phyloP scores from a whole-genome alignment of 2,113 vertebrate genomes.

The Calcarius ornatus region DNA sequence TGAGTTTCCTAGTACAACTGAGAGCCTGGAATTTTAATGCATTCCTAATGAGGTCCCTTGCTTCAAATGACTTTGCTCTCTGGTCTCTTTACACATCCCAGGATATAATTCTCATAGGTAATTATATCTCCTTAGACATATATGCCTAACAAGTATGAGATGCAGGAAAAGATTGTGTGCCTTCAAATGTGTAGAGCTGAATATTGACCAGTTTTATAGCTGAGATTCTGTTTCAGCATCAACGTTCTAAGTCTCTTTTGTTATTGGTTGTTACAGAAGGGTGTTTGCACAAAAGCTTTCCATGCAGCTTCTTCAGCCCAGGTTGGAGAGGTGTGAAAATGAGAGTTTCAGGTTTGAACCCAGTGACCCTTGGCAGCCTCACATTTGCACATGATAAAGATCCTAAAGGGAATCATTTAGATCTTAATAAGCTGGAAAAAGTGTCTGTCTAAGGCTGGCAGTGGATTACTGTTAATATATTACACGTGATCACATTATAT shows the following conservation, averaged over 20 bases:
- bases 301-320: neutral
- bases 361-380: neutral
- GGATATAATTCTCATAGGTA: neutral
- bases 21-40: neutral
- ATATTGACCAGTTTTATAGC: neutral
- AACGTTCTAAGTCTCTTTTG: neutral
- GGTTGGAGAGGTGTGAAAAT: neutral
- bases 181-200: neutral
- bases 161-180: neutral
- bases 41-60: neutral
- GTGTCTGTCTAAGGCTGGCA: neutral
- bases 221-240: neutral
- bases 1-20: neutral
- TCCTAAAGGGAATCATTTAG: neutral
- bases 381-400: neutral
- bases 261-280: neutral
- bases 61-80: neutral
- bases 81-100: neutral
- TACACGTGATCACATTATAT: neutral
- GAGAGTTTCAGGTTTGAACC: neutral
- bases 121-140: neutral
- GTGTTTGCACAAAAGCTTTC: neutral
- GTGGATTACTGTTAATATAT: neutral
- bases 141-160: neutral
- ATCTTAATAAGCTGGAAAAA: neutral